Evolutionary conservation across 2,888 invertebrate species (phyloP), one percentile per base, ranked within the genome.

Genomic region (Spatulosminthurus flaviceps): DNA sequence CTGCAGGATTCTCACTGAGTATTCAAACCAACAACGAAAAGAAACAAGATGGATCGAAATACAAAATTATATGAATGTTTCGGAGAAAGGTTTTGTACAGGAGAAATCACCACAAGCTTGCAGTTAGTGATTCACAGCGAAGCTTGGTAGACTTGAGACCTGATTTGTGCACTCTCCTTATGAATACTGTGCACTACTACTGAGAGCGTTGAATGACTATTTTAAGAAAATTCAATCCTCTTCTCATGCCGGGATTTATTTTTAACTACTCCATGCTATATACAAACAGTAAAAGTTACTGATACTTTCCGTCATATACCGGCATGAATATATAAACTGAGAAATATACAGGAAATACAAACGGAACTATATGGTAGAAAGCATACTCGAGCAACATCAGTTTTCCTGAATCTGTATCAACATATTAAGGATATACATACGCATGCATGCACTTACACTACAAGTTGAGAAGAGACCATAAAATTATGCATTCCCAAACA

Each of bases 151-250:
- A 51, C 9, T n/a, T 51, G 34, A 51, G 41, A 19, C 21, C 21
- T 76, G 66, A 76, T 67, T 66, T 42, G 66, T 41, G 22, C 61
- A 60, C 77, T 67, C 66, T 73, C n/a, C 29, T 61, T 73, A 73
- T 34, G 73, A 60, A 43, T 60, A 41, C 70, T 28, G 5, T 61
- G 24, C 28, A 73, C 61, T n/a, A n/a, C n/a, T n/a, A n/a, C n/a
- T 61, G 29, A 73, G 60, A 61, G 73, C 43, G 77, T 82, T 80
- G 79, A 81, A 83, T 78, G 83, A 83, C 82, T 83, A 83, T 83
- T 83, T 83, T 83, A 82, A 81, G 83, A 83, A 79, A 77, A 78
- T 81, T 79, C 75, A 73, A 81, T 82, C 79, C 80, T 80, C 79
- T 81, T 81, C 80, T 82, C 79, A 83, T 61, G 64, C 75, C 81